A percentile compares a stretch with the other conserved stretches of the same genome.
Conservation (phyloP, 2,888 invertebrate species). For the Hoplodrina blanda region DNA sequence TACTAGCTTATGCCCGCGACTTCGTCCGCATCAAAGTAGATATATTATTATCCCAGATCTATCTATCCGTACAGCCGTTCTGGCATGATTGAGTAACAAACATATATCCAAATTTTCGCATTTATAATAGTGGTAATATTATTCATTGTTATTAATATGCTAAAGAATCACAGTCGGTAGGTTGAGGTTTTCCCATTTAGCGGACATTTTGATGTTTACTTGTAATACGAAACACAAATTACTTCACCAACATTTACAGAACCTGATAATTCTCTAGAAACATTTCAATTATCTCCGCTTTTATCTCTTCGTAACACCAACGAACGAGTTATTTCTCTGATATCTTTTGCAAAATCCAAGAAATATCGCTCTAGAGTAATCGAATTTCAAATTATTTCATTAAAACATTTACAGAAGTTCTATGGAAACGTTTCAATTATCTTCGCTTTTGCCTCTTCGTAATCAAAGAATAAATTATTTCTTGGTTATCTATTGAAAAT, state of each 20-base stretch:
- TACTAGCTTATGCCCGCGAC: too few species aligned
- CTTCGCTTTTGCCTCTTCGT: neutral
- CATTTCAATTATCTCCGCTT: neutral
- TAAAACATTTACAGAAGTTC: too few species aligned
- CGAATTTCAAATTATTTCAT: neutral
- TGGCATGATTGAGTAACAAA: too few species aligned
- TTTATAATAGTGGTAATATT: too few species aligned
- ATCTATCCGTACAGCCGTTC: too few species aligned
- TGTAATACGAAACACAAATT: neutral
- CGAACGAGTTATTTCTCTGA: neutral
- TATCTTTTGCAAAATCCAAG: neutral
- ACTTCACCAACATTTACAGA: neutral
- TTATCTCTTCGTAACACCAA: neutral
- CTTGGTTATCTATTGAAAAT: neutral
- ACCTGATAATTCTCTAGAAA: neutral
- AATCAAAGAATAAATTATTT: neutral
- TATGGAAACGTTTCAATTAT: neutral
- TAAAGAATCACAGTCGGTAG: too few species aligned
- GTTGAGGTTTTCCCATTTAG: neutral
- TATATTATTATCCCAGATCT: too few species aligned
- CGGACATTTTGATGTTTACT: neutral
- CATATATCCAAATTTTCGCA: too few species aligned
- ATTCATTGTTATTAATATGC: too few species aligned
- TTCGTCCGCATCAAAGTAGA: too few species aligned
- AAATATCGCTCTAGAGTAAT: neutral